Percentiles rank a stretch among this genome's conserved stretches.
phyloP scores from a whole-genome alignment of 2,797 vertebrate species.

The Alauda arvensis region DNA sequence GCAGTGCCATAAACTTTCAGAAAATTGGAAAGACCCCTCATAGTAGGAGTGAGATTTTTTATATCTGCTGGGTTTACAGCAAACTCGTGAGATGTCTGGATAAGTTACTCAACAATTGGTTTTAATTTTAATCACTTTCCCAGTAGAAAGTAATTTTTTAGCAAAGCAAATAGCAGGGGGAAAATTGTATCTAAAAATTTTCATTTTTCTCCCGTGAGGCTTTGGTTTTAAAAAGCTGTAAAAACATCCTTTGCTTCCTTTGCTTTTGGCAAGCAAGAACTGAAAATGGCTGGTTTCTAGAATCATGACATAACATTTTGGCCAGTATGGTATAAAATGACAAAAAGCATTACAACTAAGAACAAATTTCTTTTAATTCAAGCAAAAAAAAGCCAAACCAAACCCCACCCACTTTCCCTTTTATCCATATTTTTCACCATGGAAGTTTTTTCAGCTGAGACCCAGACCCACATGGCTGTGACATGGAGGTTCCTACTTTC shows the following conservation, averaged over 20 bases:
- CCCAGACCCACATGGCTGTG: neutral
- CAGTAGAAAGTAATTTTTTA: neutral
- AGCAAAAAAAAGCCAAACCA: neutral
- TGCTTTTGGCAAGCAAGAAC: neutral
- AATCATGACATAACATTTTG: neutral
- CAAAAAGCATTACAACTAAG: neutral
- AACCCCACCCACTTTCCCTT: neutral
- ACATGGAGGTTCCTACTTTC: neutral
- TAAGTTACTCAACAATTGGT: neutral
- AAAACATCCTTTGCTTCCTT: neutral
- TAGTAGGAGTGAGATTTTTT: neutral
- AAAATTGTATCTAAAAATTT: neutral
- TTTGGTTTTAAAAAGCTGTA: constrained; percentile 6
- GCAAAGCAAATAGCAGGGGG: neutral
- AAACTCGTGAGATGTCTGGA: neutral
- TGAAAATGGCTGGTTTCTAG: neutral
- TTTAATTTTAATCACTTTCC: constrained; percentile 1
- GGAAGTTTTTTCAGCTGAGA: neutral
- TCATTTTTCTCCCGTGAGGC: neutral
- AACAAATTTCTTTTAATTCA: neutral
- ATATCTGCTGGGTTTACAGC: neutral
- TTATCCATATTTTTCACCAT: neutral
- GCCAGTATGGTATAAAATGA: neutral
- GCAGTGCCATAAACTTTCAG: neutral
- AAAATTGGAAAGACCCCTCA: neutral